A percentile compares a stretch with the other conserved stretches of the same genome.
Evolutionary conservation across 2,797 vertebrate genomes (phyloP).

Genomic region (Rhabdophis nuchalis): DNA sequence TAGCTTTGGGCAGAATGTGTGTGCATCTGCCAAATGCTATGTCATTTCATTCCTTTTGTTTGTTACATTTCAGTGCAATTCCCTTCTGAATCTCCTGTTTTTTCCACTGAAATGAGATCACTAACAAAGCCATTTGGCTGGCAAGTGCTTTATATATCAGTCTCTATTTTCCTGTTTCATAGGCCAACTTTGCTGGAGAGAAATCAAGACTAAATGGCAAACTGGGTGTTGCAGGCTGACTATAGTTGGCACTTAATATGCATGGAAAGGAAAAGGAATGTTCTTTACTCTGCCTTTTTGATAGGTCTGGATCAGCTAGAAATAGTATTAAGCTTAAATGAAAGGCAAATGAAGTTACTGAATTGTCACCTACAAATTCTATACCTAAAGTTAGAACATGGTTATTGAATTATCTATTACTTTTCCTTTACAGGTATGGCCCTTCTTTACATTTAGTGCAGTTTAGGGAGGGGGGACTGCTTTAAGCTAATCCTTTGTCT

Average conservation of each 20-base stretch:
- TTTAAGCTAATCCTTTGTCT: not conserved
- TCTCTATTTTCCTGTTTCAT: not conserved
- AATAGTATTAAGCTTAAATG: not conserved
- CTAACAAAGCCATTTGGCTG: not conserved
- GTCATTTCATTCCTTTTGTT: not conserved
- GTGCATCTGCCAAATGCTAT: not conserved
- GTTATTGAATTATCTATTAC: not conserved
- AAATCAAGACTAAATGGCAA: not conserved
- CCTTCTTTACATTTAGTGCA: not conserved
- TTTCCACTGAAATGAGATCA: not conserved
- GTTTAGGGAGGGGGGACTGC: not conserved
- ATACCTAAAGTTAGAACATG: not conserved
- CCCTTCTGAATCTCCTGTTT: not conserved
- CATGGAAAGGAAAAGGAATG: not conserved
- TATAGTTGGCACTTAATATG: not conserved
- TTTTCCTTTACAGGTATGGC: not conserved
- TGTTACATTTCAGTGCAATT: not conserved
- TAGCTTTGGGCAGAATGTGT: not conserved
- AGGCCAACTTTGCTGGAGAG: not conserved
- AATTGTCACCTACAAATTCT: not conserved
- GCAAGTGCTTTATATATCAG: not conserved
- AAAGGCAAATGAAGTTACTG: not conserved
- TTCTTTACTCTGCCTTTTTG: not conserved
- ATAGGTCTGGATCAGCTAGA: not conserved
- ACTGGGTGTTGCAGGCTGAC: not conserved